Evolutionary conservation across 2,797 vertebrate genomes (phyloP), one percentile per base, ranked within the genome.

Genomic region (Anabas testudineus): DNA sequence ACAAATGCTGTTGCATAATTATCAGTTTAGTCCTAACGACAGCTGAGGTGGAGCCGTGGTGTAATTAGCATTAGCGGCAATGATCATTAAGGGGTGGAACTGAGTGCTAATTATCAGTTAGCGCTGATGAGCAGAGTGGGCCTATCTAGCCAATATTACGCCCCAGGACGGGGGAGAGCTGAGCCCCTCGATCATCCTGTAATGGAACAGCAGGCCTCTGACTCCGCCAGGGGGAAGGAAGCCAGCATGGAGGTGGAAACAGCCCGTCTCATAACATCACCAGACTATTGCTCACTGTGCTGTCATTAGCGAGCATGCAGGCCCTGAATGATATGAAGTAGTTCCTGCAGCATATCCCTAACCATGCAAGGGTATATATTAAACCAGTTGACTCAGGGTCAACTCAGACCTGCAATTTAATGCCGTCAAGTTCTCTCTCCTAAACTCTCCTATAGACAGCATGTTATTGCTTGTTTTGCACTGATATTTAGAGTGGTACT

Each of bases 11-110:
- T 75, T 78, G 83, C 78, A 36, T 90, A 85, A 91, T 90, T 88
- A 92, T 88, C 78, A 84, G 80, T 88, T 90, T 80, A 82, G 80
- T 72, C 28, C 79, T 74, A 86, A 87, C 49, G 82, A 84, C 80
- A 87, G 85, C 88, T 69, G 87, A 91, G 89, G 91, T 87, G 89
- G 89, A 88, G 88, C 88, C 37, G 43, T 10, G 49, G 87, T 83
- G 75, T 90, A 92, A 93, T 93, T 92, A 93, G 87, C 86, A 90
- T 92, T 93, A 93, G 88, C 83, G 22, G 88, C 82, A 89, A 93
- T 87, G 88, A 92, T 92, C 88, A 92, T 92, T 92, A 93, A 91
- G 87, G 89, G 90, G 87, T 82, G 87, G 86, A 93, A 90, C 87
- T 75, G 88, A 90, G 83, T 81, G 89, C 89, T 94, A 93, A 93